Evolutionary conservation across 2,888 invertebrate species (phyloP).

Genomic region (Phyto melanocephala): DNA sequence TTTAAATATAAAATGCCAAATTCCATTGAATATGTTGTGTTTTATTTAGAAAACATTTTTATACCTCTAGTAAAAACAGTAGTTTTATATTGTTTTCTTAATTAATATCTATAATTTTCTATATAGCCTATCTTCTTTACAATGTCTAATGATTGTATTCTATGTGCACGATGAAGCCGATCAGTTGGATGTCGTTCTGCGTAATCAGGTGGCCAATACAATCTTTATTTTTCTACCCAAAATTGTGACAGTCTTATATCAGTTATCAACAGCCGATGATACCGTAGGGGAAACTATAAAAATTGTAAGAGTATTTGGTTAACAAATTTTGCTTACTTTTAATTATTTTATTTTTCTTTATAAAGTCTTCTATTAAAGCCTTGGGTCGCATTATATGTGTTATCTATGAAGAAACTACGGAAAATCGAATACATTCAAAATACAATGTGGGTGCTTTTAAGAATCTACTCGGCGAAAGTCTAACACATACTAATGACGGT

Average conservation of each 20-base stretch:
- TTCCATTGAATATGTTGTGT: no score
- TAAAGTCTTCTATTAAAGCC: constrained; percentile 72
- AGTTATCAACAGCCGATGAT: constrained; percentile 80
- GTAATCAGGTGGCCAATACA: constrained; percentile 81
- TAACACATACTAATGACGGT: not conserved
- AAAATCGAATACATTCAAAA: constrained; percentile 67
- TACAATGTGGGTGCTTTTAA: constrained; percentile 70
- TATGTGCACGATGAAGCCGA: constrained; percentile 82
- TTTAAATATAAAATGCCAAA: no score
- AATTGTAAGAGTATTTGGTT: constrained; percentile 77
- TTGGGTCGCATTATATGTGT: constrained; percentile 74
- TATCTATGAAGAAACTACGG: constrained; percentile 76
- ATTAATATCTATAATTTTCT: not conserved
- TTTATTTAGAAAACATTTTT: no score
- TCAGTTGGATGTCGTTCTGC: constrained; percentile 80
- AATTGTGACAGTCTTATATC: constrained; percentile 80
- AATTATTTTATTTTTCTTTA: not conserved
- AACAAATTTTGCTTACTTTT: not conserved
- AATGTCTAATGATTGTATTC: constrained; percentile 83
- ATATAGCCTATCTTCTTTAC: constrained; percentile 66
- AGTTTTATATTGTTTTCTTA: no score
- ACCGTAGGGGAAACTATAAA: constrained; percentile 82
- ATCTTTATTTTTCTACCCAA: constrained; percentile 83
- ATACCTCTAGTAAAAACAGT: no score
- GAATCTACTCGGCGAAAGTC: constrained; percentile 59